Percentiles rank a stretch among this genome's conserved stretches.
Evolutionary conservation across 2,888 invertebrate genomes (phyloP).

Genomic region (Orthosia gracilis): DNA sequence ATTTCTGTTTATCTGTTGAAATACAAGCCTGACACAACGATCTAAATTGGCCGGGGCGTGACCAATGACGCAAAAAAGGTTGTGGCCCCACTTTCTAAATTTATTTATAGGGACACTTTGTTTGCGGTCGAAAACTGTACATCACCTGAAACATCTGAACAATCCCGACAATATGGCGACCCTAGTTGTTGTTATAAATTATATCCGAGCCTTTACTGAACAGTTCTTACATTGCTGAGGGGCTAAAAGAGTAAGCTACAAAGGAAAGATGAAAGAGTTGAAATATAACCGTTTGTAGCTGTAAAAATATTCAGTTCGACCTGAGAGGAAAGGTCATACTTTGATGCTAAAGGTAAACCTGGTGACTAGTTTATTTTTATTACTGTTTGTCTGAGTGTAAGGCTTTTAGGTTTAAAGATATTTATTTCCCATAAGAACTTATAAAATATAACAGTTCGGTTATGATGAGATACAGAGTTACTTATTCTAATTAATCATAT

Average conservation of each 20-base stretch:
- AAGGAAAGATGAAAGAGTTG: conserved; percentile 13
- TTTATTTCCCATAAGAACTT: no score
- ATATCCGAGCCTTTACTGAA: conserved; percentile 8
- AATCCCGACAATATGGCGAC: conserved; percentile 32
- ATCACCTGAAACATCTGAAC: conserved; percentile 49
- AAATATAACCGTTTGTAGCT: conserved; percentile 14
- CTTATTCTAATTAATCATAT: no score
- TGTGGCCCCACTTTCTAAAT: conserved; percentile 23
- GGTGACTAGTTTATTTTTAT: background rate
- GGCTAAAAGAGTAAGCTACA: conserved; percentile 27
- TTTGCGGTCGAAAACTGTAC: conserved; percentile 32
- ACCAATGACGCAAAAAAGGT: conserved; percentile 52
- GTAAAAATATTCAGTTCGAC: conserved; percentile 15
- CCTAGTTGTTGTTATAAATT: conserved; percentile 41
- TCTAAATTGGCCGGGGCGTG: conserved; percentile 35
- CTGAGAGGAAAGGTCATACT: background rate
- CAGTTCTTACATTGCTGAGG: conserved; percentile 23
- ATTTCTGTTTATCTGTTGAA: conserved; percentile 26
- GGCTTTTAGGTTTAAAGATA: no score
- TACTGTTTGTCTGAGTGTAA: background rate
- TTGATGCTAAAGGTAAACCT: background rate
- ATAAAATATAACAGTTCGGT: no score
- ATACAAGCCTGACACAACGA: conserved; percentile 25
- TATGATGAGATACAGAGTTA: no score
- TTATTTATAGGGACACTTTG: conserved; percentile 38